A percentile compares a stretch with the other conserved stretches of the same genome.
Conservation (phyloP, 2,113 vertebrate genomes). For the Epinephelus lanceolatus region DNA sequence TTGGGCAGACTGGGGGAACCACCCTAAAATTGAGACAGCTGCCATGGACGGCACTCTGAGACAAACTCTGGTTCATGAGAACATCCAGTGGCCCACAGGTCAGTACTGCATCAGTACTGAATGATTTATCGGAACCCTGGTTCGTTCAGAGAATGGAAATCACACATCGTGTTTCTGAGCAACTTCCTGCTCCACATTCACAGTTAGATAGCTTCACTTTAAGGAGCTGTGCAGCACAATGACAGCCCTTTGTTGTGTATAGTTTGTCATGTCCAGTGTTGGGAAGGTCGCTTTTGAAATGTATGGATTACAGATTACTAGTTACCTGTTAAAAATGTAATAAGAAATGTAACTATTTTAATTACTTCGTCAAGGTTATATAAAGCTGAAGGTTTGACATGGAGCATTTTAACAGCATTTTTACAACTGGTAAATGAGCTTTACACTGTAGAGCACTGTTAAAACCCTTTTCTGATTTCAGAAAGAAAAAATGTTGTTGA, state of each 20-base stretch:
- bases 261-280: not conserved
- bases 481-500: too few relatives aligned
- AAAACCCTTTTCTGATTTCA: too few relatives aligned
- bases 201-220: not conserved
- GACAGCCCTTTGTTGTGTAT: not conserved
- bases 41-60: constrained; percentile 97
- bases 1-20: constrained; percentile 99
- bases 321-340: too few relatives aligned
- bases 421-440: too few relatives aligned
- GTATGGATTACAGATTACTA: too few relatives aligned
- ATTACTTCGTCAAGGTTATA: too few relatives aligned
- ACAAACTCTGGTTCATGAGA: constrained; percentile 94
- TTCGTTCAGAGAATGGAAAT: not conserved
- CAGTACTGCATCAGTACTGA: not conserved
- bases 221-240: not conserved
- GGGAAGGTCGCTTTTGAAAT: too few relatives aligned
- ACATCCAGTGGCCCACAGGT: constrained; percentile 98
- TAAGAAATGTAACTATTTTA: too few relatives aligned
- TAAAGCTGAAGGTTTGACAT: too few relatives aligned
- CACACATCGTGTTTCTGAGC: not conserved
- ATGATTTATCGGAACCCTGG: not conserved
- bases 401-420: too few relatives aligned
- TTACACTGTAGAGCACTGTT: too few relatives aligned
- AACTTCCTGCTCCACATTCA: not conserved
- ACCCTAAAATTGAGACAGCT: constrained; percentile 97